These are phyloP conservation scores for Caenorhabditis sp. DNA, from an alignment of 2,888 invertebrate species.

Conservation along the genomic window DNA sequence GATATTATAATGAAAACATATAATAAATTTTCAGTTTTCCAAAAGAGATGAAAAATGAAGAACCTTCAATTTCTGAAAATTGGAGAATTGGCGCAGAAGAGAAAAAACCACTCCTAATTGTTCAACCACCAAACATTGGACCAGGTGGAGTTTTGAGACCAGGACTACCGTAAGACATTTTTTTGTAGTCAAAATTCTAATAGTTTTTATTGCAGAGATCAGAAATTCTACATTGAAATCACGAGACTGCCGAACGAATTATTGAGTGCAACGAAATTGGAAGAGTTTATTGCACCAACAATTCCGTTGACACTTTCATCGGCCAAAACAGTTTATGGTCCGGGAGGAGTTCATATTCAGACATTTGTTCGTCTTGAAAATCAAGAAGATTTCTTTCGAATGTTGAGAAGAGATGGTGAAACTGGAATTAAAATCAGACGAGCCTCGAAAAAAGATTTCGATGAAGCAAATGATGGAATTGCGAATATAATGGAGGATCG, in stretches of 20 bases:
- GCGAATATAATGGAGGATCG: slow-evolving; percentile 74
- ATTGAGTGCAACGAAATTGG: slow-evolving; percentile 47
- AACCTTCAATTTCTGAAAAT: not conserved
- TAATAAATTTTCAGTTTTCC: not conserved
- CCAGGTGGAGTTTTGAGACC: not conserved
- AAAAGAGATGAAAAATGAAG: not conserved
- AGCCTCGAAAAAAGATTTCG: slow-evolving; percentile 45
- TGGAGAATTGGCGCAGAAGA: not conserved
- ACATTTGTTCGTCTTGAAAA: slow-evolving; percentile 54
- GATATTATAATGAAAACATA: not conserved
- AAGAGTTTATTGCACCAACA: slow-evolving; percentile 54
- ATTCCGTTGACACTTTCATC: slow-evolving; percentile 52
- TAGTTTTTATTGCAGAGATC: slow-evolving; percentile 1
- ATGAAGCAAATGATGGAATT: slow-evolving; percentile 71
- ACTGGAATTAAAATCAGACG: slow-evolving; percentile 56
- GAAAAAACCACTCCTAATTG: not conserved
- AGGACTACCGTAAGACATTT: not conserved
- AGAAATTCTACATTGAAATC: slow-evolving; percentile 53
- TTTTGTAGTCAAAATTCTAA: no score
- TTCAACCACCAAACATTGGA: not conserved
- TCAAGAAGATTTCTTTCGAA: slow-evolving; percentile 45
- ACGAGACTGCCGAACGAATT: slow-evolving; percentile 55
- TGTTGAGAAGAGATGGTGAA: slow-evolving; percentile 55
- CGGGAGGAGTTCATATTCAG: slow-evolving; percentile 50
- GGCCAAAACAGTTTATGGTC: slow-evolving; percentile 54